A percentile compares a stretch with the other conserved stretches of the same genome.
These are phyloP conservation scores for Metaphire vulgaris DNA, from an alignment of 1,140 invertebrate species.

Conservation along the genomic window DNA sequence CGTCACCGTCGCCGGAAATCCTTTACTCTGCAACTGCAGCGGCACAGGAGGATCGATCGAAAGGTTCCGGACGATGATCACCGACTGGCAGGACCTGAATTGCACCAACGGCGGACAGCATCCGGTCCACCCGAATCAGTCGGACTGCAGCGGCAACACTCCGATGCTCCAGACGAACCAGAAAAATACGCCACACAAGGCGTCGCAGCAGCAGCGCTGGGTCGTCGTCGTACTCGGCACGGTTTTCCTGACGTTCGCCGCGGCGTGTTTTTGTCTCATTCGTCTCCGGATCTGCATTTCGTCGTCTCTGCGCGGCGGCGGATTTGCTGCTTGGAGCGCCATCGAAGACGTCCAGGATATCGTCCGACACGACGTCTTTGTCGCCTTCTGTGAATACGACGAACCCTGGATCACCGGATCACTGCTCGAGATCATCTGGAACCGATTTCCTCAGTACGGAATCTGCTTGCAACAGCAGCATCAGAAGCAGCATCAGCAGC, in stretches of 20 bases:
- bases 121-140: no score
- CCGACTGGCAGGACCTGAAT: no score
- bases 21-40: neutral
- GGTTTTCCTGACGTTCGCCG: neutral
- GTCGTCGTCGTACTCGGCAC: neutral
- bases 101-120: no score
- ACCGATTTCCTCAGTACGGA: neutral
- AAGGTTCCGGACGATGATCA: no score
- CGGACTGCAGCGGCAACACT: no score
- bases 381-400: neutral
- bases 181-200: no score
- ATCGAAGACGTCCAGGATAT: neutral
- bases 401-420: neutral
- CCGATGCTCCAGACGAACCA: no score
- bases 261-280: neutral
- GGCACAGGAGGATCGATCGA: no score
- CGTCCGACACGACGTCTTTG: neutral
- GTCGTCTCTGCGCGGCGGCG: no score
- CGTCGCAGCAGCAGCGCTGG: neutral
- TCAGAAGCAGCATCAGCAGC: neutral
- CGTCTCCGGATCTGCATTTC: neutral
- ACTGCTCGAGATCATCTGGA: neutral
- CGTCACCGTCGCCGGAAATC: neutral
- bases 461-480: neutral
- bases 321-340: neutral